These are phyloP conservation scores for Antechinus flavipes DNA, from an alignment of 2,113 vertebrate genomes.

Conservation along the genomic window DNA sequence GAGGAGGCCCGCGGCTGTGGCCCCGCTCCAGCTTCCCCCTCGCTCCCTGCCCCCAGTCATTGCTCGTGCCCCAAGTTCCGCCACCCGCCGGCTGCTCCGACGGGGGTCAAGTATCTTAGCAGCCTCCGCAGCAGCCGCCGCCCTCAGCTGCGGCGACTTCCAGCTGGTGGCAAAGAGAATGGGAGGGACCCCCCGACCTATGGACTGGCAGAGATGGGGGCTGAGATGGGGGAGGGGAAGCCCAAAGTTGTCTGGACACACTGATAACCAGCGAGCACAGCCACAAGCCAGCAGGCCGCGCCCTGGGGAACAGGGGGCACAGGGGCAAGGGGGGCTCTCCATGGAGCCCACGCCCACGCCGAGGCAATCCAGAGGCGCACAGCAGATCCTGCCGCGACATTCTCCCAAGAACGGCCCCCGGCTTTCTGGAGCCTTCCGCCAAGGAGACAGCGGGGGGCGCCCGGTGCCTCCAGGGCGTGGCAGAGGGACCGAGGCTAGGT, in stretches of 20 bases:
- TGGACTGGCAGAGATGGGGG: neutral
- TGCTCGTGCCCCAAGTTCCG: neutral
- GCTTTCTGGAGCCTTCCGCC: neutral
- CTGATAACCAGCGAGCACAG: neutral
- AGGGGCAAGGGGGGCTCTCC: too few relatives aligned
- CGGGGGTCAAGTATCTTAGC: neutral
- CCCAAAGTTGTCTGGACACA: neutral
- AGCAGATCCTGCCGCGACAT: neutral
- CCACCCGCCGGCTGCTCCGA: neutral
- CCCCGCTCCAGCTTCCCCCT: neutral
- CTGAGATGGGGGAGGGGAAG: neutral
- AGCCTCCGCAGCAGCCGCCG: neutral
- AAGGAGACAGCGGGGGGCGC: neutral
- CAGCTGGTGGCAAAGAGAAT: neutral
- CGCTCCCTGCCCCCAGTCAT: rapidly evolving
- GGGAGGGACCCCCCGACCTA: rapidly evolving
- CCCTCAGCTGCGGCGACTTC: neutral
- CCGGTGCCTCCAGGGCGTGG: neutral
- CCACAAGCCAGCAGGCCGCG: neutral
- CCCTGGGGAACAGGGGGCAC: too few relatives aligned
- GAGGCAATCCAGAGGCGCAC: neutral
- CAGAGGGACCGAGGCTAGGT: neutral
- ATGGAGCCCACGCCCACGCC: neutral
- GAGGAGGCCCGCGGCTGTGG: neutral
- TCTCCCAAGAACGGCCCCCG: neutral